Conservation (phyloP, 23 tunicate species). For the Styela clava region DNA sequence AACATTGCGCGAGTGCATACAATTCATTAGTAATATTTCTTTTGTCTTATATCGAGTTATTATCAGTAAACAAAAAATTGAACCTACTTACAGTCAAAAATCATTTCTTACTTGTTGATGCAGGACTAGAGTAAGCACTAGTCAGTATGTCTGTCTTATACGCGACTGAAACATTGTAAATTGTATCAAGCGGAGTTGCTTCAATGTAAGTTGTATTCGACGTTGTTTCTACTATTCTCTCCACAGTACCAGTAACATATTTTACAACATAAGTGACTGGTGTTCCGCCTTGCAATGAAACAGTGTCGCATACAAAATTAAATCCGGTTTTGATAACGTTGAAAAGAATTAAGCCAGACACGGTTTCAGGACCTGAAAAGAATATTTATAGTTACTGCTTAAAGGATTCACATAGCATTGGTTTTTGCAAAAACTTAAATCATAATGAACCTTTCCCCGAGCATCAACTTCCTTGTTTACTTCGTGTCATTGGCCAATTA, state of each 20-base stretch:
- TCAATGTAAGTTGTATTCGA: not conserved
- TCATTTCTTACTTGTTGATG: conserved; percentile 4
- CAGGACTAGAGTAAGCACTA: not conserved
- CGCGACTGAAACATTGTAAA: conserved; percentile 14
- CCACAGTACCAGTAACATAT: not conserved
- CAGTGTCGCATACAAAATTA: not conserved
- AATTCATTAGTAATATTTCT: no score
- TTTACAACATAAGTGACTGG: not conserved
- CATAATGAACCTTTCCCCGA: no score
- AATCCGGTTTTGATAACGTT: conserved; percentile 4
- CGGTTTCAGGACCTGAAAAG: not conserved
- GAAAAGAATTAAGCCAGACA: conserved; percentile 2
- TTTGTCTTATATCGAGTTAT: no score
- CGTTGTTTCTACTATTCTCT: not conserved
- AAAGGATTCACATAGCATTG: no score
- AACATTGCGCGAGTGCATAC: no score
- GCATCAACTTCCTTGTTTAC: no score
- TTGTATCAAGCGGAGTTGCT: not conserved
- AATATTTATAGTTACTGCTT: no score
- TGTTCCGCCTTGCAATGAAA: not conserved
- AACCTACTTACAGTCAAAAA: not conserved
- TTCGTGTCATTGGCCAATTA: no score
- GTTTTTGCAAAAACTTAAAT: no score
- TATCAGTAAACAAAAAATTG: no score
- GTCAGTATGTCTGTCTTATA: not conserved